phyloP scores from a whole-genome alignment of 1,140 invertebrate genomes.

The Heliothis subflexa region DNA sequence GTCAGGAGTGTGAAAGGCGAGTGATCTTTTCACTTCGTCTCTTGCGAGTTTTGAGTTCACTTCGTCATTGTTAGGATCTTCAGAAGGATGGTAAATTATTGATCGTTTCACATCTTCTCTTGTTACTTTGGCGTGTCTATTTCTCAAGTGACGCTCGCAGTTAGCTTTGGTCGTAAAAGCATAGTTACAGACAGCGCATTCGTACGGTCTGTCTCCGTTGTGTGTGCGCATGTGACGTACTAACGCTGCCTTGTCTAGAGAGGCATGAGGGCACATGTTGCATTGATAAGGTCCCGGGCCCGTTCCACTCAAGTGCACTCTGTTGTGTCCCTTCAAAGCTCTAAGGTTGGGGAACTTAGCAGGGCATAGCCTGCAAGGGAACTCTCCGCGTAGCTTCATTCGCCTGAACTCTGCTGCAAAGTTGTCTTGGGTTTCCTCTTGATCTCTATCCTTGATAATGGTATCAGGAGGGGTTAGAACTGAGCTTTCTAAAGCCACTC shows the following conservation, averaged over 20 bases:
- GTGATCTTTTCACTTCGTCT: conserved; percentile 85
- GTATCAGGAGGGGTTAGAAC: conserved; percentile 77
- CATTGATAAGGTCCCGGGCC: conserved; percentile 93
- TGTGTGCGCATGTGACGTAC: conserved; percentile 96
- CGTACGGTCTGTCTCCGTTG: conserved; percentile 97
- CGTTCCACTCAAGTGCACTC: conserved; percentile 90
- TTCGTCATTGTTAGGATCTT: conserved; percentile 92
- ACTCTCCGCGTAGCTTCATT: conserved; percentile 95
- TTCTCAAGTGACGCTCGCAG: conserved; percentile 95
- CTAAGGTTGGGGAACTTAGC: conserved; percentile 95
- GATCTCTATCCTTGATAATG: conserved; percentile 78
- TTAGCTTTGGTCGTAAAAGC: conserved; percentile 98
- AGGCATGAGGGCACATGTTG: conserved; percentile 96
- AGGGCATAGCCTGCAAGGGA: conserved; percentile 94
- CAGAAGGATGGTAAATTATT: conserved; percentile 94
- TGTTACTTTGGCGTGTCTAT: conserved; percentile 93
- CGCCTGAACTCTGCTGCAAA: conserved; percentile 93
- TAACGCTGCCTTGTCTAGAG: conserved; percentile 95
- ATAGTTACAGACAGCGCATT: conserved; percentile 97
- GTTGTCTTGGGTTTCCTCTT: conserved; percentile 93
- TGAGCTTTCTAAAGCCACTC: conserved; percentile 74
- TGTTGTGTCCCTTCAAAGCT: conserved; percentile 95
- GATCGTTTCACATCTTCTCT: conserved; percentile 95
- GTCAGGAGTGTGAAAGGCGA: conserved; percentile 79
- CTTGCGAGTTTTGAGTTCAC: conserved; percentile 86